Evolutionary conservation across 2,888 invertebrate genomes (phyloP).

Genomic region (Lasioglossum lativentre): DNA sequence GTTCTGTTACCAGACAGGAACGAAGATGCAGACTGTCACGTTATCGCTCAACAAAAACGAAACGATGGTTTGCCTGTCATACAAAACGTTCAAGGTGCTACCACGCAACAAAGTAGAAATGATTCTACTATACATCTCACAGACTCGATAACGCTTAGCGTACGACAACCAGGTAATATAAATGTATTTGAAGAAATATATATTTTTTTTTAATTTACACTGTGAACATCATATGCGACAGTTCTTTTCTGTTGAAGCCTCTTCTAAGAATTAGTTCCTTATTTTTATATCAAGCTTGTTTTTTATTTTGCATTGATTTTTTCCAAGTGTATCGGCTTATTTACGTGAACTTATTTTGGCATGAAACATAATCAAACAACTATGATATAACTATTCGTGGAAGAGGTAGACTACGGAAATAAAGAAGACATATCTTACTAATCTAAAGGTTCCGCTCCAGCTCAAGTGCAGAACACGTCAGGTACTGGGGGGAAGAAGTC

Average conservation of each 20-base stretch:
- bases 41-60: constrained; percentile 90
- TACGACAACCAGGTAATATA: constrained; percentile 83
- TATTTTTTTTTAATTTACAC: not conserved
- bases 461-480: constrained; percentile 79
- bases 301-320: constrained; percentile 16
- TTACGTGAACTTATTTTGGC: not conserved
- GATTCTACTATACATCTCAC: constrained; percentile 88
- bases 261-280: constrained; percentile 62
- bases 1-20: constrained; percentile 89
- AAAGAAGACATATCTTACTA: constrained; percentile 72
- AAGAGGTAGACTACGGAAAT: constrained; percentile 71
- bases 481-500: constrained; percentile 85
- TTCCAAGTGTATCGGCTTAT: not conserved
- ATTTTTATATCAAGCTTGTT: constrained; percentile 10
- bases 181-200: not conserved
- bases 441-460: constrained; percentile 82
- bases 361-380: not conserved
- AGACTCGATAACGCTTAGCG: constrained; percentile 90
- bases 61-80: constrained; percentile 91
- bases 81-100: constrained; percentile 89
- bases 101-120: constrained; percentile 78
- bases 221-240: not conserved
- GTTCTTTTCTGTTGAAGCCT: constrained; percentile 53
- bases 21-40: constrained; percentile 91
- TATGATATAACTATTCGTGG: constrained; percentile 45